Evolutionary conservation across 1,140 invertebrate species (phyloP), one percentile per base, ranked within the genome.

Genomic region (Sarcophaga peregrina): DNA sequence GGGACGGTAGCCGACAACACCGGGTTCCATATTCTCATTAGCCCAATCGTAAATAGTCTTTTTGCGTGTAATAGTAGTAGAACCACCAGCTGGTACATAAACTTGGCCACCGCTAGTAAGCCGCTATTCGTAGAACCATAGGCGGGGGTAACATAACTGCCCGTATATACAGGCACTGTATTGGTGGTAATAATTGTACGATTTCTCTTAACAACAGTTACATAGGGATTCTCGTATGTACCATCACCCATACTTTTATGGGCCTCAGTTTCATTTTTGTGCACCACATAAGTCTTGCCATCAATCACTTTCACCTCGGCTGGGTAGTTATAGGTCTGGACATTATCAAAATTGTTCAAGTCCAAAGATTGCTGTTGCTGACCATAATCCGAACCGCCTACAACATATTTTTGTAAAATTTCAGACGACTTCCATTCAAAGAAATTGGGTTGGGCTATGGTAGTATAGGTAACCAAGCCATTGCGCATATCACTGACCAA

Each of bases 181-280:
- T 37, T 76, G 13, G 82, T 76, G 15, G 84, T 80, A 62, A 84
- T 83, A 20, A 81, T 84, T 1, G 84, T 85, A n/a, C 84, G 82
- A 83, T 85, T 85, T n/a, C 81, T 58, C 50, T 82, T 83, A n/a
- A 82, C 47, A 17, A 83, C 76, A 0, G 75, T 83, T 8, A 85
- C 78, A 25, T 82, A 17, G 11, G 84, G 82, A 76, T 78, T 84
- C 0, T 81, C 81, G 13, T 80, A 86, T 37, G 45, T 83, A 9
- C 78, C 85, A 0, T 86, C 84, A n/a, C 88, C 7, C 11, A 84
- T 87, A 4, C 84, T 85, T 25, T 82, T 83, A 8, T 80, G 80
- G 7, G 89, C 88, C 75, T 90, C 88, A 0, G 89, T 90, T 48
- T 86, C 87, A 74, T 90, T 90, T 9, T 88, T 86, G 80, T 90